Base-by-base conservation (phyloP, 2,113 vertebrate species). In the Aepyceros melampus region DNA sequence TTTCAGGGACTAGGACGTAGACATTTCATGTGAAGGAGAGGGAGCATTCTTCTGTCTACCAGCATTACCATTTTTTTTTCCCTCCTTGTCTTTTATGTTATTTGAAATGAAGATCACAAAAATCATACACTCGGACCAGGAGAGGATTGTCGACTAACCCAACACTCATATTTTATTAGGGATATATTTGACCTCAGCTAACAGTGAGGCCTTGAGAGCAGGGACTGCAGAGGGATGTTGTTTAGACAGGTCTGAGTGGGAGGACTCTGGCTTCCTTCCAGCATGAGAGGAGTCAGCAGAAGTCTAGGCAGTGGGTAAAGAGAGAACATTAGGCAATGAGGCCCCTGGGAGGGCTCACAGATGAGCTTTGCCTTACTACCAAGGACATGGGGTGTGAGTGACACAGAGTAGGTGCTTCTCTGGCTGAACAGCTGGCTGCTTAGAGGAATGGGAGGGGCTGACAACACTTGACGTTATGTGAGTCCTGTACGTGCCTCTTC, bases 401-500 rank as follows among this genome's bases (percentile, higher is more conserved):
- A 76, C 15, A 27, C 2, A n/a, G 27, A 45, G 36, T 58, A 21
- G 49, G 82, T 23, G 29, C 23, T 76, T 64, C 53, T 3, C 27
- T 81, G 85, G 25, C 29, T 62, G 58, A 49, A 14, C 43, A 29
- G 29, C 23, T 74, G 67, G 55, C 10, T 55, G 43, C 14, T 23
- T 7, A 74, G 74, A 36, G 15, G 60, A 29, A 62, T 4, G 12
- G 83, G 15, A 92, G 29, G 55, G 31, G 16, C 47, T 11, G 25
- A 14, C 56, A 47, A 67, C 10, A 51, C 55, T 79, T 31, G 27
- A 33, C 31, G 10, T 29, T 83, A 43, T 14, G 7, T 14, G 67
- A 94, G 27, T 76, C 43, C 74, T 43, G 8, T 95, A 91, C 95
- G 87, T 97, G 82, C 88, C 60, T 94, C 43, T 95, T 96, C 71